A percentile compares a stretch with the other conserved stretches of the same genome.
Conservation (phyloP, 2,797 vertebrate species). For the Enteromius anoplus region DNA sequence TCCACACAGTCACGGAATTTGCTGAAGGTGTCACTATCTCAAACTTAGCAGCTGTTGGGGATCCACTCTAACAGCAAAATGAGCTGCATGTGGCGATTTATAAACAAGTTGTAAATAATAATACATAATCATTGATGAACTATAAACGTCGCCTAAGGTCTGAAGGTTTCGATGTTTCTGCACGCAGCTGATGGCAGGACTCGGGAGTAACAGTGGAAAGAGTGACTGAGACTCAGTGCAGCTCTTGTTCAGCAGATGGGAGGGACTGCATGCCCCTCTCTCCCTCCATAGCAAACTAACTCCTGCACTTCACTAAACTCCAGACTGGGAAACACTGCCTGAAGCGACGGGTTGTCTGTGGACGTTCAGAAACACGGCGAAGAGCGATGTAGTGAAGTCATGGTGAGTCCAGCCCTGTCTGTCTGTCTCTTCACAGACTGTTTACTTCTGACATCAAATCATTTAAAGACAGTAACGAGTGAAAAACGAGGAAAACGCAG, state of each 20-base stretch:
- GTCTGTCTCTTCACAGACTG: not conserved
- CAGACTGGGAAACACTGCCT: not conserved
- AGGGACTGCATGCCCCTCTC: slow-evolving; percentile 61
- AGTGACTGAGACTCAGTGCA: not conserved
- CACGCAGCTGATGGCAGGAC: not conserved
- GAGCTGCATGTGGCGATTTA: no score
- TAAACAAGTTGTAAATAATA: no score
- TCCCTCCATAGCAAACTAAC: slow-evolving; percentile 47
- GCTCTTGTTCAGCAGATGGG: slow-evolving; percentile 3
- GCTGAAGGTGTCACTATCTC: not conserved
- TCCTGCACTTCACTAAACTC: not conserved
- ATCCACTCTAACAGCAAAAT: not conserved
- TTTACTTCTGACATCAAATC: not conserved
- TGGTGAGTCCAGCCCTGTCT: slow-evolving; percentile 69
- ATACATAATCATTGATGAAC: no score
- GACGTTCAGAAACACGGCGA: slow-evolving; percentile 60
- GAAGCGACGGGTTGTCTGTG: slow-evolving; percentile 44
- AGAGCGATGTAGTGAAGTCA: slow-evolving; percentile 75
- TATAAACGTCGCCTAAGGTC: not conserved
- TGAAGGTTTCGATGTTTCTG: not conserved
- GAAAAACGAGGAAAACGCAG: not conserved
- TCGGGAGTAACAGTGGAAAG: not conserved
- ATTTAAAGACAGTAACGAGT: no score
- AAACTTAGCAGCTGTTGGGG: no score
- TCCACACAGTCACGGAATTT: no score